Base-by-base conservation (phyloP, 2,888 invertebrate species). In the Agrotis puta region DNA sequence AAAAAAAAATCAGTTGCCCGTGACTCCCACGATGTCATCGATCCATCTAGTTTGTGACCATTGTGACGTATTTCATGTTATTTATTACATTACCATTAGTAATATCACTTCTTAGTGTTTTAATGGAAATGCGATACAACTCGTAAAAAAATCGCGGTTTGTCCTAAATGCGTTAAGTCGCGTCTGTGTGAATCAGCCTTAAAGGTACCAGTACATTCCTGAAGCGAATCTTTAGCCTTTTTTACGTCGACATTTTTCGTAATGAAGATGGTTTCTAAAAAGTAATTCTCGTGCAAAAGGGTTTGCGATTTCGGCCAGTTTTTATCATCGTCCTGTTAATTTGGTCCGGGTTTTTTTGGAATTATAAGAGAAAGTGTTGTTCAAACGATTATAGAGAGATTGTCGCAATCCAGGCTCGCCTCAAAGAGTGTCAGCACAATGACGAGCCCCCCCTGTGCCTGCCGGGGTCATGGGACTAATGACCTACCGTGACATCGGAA, bases 321-420 rank as follows among this genome's bases (percentile, higher is more conserved):
- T 88, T 88, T 88, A 87, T 86, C 85, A 83, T 77, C 62, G 74
- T 80, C 65, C 64, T 76, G 83, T 87, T 88, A 88, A 88, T 89
- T 88, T 85, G 77, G 77, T 74, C 72, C 75, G 59, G 20, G 6
- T n/a, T 61, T 58, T 64, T 20, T 54, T 70, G 73, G 68, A 45
- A 64, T 54, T 69, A 76, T 57, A 76, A 54, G n/a, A 70, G 69
- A 82, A 77, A 64, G 56, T 63, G 79, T 79, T 86, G 76, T 79
- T 80, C 48, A 77, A 84, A 84, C 79, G 82, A 82, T 86, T 81
- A 82, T 85, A 81, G 39, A 59, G 68, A 68, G 82, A 80, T 18
- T 67, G 67, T 67, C 16, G 13, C 14, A 4, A n/a, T n/a, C n/a
- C n/a, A n/a, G n/a, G n/a, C n/a, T n/a, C n/a, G n/a, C n/a, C n/a